Base-by-base conservation (phyloP, 1,140 invertebrate species). In the Tribolium castaneum region DNA sequence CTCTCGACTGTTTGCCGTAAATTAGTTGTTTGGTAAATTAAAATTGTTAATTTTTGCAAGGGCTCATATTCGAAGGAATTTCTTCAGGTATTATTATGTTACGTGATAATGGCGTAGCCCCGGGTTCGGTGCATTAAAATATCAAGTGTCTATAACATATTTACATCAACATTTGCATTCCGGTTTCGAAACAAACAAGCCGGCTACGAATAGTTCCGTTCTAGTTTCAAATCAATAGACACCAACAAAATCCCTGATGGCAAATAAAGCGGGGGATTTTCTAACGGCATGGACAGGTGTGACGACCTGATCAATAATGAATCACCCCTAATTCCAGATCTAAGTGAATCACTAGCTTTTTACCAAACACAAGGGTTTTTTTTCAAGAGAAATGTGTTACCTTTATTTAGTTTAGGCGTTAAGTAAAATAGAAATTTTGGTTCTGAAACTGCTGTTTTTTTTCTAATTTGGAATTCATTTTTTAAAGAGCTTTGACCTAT, bases 141-240 rank as follows among this genome's bases (percentile, higher is more conserved):
- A 73, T 73, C 71, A 73, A 54, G 71, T 73, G 22, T 73, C 71
- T 73, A 25, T 54, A 73, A 73, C 52, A 66, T 66, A 66, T 66
- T 66, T 66, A 66, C 59, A 73, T 73, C 71, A 73, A 73, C 71
- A 73, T 73, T 73, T 73, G 50, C 71, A 73, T 35, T 35, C 49
- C 50, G 25, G 71, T 73, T 73, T 73, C 13, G 19, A 73, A 66
- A 66, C 59, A 66, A 66, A 66, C 59, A 66, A 66, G 2, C 12
- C 2, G 9, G 56, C 56, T 62, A 62, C 59, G 13, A 66, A 66
- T 66, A 66, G 59, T 66, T 66, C 30, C 59, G 59, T 66, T 66
- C 14, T 35, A 66, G 59, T 35, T 34, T 14, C 22, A 35, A 66
- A 66, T 66, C 59, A 30, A 66, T 66, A 66, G 19, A 25, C 59